Conservation (phyloP, 2,888 invertebrate genomes). For the Acleris holmiana region DNA sequence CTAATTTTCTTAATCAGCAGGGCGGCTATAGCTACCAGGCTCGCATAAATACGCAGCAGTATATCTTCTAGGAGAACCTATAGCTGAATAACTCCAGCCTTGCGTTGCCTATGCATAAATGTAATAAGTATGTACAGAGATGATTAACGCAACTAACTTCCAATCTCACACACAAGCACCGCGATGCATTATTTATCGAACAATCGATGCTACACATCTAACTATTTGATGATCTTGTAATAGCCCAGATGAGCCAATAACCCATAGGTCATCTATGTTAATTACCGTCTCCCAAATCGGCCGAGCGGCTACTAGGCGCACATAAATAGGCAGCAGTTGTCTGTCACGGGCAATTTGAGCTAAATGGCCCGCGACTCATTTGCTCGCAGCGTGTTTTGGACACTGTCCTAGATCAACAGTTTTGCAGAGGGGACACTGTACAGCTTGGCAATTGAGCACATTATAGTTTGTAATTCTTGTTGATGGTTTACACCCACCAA, state of each 20-base stretch:
- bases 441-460: background rate
- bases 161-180: no score
- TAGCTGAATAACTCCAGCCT: no score
- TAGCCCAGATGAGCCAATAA: background rate
- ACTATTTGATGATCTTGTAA: background rate
- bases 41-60: no score
- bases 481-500: no score
- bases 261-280: slow-evolving; percentile 13
- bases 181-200: no score
- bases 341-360: slow-evolving; percentile 65
- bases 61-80: no score
- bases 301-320: slow-evolving; percentile 41
- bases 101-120: no score
- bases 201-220: background rate
- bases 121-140: no score
- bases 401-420: slow-evolving; percentile 34
- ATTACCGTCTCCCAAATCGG: slow-evolving; percentile 13
- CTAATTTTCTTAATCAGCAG: no score
- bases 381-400: slow-evolving; percentile 52
- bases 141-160: no score
- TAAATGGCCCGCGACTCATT: slow-evolving; percentile 69
- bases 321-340: slow-evolving; percentile 55
- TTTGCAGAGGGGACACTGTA: slow-evolving; percentile 5
- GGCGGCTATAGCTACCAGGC: no score
- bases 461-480: no score